A percentile compares a stretch with the other conserved stretches of the same genome.
Conservation (phyloP, 2,113 vertebrate species). For the Macrotis lagotis region DNA sequence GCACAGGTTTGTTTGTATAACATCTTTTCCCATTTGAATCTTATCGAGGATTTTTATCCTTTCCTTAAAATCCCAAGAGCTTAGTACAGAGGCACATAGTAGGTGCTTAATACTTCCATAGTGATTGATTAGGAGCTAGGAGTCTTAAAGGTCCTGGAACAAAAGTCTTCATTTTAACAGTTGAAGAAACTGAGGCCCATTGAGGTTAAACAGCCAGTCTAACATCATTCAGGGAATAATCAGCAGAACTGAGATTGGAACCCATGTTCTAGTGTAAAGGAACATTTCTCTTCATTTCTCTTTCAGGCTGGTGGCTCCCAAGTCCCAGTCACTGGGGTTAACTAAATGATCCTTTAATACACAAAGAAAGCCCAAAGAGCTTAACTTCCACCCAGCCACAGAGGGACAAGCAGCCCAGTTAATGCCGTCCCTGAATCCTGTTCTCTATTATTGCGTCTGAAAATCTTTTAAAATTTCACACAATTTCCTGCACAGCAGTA, state of each 20-base stretch:
- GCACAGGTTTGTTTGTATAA: neutral
- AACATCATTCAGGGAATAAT: neutral
- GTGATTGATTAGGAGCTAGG: neutral
- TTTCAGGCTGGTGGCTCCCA: constrained; percentile 78
- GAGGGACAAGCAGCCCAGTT: constrained; percentile 79
- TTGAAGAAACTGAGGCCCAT: neutral
- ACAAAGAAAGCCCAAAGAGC: constrained; percentile 84
- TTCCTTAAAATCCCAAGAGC: neutral
- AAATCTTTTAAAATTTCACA: constrained; percentile 98
- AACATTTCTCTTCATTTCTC: constrained; percentile 76
- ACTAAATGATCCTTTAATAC: constrained; percentile 86
- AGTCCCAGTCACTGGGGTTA: constrained; percentile 80
- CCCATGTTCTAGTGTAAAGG: constrained; percentile 52
- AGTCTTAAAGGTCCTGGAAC: neutral
- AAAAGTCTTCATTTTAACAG: neutral
- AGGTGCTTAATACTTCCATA: neutral
- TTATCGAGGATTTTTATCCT: neutral
- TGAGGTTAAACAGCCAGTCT: neutral
- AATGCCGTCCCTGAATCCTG: constrained; percentile 80
- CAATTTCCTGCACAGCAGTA: constrained; percentile 99
- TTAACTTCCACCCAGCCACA: constrained; percentile 82
- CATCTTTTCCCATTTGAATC: neutral
- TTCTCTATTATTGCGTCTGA: constrained; percentile 91
- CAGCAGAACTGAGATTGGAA: neutral
- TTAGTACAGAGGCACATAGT: neutral